Percentiles rank a stretch among this genome's conserved stretches.
Evolutionary conservation across 2,888 invertebrate species (phyloP).

Genomic region (Cosmia pyralina): DNA sequence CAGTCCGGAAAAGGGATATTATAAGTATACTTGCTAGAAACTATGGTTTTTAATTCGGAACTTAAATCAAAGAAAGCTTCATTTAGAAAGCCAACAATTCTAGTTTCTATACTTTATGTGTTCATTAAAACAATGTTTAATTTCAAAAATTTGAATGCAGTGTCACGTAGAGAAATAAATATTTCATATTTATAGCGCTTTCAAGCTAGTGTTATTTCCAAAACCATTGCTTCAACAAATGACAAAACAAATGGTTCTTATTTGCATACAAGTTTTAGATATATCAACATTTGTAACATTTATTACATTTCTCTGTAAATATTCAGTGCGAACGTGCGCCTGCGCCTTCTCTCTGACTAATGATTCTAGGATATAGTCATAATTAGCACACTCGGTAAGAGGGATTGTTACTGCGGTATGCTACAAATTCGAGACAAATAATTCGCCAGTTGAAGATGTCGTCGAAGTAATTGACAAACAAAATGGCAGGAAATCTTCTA

Average conservation of each 20-base stretch:
- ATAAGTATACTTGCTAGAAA: conserved; percentile 15
- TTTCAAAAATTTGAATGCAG: conserved; percentile 51
- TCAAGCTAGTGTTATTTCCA: conserved; percentile 20
- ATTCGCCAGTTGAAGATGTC: conserved; percentile 21
- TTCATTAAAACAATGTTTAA: conserved; percentile 45
- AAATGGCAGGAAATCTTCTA: conserved; percentile 10
- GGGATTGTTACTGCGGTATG: conserved; percentile 25
- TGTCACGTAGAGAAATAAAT: conserved; percentile 56
- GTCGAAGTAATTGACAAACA: conserved; percentile 16
- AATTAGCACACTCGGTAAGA: conserved; percentile 59
- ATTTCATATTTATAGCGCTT: conserved; percentile 50
- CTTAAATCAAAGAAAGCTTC: conserved; percentile 4
- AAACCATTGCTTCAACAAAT: conserved; percentile 26
- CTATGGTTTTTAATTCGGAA: not conserved
- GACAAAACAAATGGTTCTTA: conserved; percentile 37
- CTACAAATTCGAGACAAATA: conserved; percentile 41
- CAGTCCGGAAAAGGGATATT: conserved; percentile 23
- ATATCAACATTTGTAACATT: conserved; percentile 43
- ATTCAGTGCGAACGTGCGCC: conserved; percentile 31
- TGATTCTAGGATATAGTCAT: conserved; percentile 57
- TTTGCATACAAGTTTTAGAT: conserved; percentile 58
- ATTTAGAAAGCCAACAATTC: conserved; percentile 23
- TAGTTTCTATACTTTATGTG: conserved; percentile 26
- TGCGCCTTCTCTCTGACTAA: conserved; percentile 37
- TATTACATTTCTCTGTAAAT: conserved; percentile 49